Percentiles rank a stretch among this genome's conserved stretches.
These are phyloP conservation scores for Nasonovia ribisnigri DNA, from an alignment of 2,888 invertebrate genomes.

Conservation along the genomic window DNA sequence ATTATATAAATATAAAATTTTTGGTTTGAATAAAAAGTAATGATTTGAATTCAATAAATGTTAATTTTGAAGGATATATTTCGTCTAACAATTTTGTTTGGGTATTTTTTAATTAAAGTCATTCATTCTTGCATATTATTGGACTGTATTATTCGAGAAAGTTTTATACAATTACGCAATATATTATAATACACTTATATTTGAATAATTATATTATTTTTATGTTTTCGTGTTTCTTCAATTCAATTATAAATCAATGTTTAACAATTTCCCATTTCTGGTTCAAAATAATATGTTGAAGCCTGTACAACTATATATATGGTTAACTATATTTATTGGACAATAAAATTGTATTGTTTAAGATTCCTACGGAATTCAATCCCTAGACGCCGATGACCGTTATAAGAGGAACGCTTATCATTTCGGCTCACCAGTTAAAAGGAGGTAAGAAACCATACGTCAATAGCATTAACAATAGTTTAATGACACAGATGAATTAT, in stretches of 20 bases:
- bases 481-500: conserved; percentile 21
- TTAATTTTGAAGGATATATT: neutral
- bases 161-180: neutral
- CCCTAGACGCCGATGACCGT: conserved; percentile 52
- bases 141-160: neutral
- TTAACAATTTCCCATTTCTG: neutral
- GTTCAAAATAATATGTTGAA: neutral
- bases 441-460: conserved; percentile 41
- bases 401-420: conserved; percentile 59
- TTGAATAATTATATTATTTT: neutral
- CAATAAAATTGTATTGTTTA: neutral
- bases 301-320: neutral
- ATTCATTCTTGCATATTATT: neutral
- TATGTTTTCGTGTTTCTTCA: neutral
- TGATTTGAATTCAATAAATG: neutral
- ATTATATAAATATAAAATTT: neutral
- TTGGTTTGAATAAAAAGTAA: neutral
- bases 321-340: neutral
- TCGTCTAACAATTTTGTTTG: neutral
- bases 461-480: neutral
- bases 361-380: conserved; percentile 50
- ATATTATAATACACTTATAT: neutral
- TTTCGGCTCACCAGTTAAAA: conserved; percentile 54
- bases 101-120: neutral
- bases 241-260: neutral